Percentiles rank a stretch among this genome's conserved stretches.
phyloP scores from a whole-genome alignment of 2,113 vertebrate genomes.

The Ceyx melanurus region DNA sequence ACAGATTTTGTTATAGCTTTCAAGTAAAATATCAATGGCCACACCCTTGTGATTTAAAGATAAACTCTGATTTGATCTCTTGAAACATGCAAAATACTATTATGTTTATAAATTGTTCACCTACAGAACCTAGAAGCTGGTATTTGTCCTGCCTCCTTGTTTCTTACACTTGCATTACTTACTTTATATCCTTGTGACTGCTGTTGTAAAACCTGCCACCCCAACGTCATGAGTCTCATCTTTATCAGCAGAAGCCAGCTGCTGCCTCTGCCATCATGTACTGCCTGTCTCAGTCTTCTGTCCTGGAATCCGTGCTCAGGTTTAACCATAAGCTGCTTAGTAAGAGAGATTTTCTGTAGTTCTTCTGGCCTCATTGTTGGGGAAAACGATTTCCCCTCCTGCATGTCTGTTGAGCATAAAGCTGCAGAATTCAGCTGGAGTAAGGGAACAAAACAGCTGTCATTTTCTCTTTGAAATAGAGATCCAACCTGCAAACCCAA shows the following conservation, averaged over 20 bases:
- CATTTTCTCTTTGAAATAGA: neutral
- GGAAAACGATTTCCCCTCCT: neutral
- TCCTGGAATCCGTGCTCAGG: neutral
- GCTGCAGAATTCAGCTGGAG: neutral
- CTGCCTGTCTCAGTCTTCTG: neutral
- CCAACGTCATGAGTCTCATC: neutral
- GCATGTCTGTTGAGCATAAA: neutral
- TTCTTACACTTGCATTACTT: neutral
- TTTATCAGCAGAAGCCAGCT: neutral
- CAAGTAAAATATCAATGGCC: neutral
- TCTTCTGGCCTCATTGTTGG: neutral
- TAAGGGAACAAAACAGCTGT: neutral
- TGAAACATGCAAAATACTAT: neutral
- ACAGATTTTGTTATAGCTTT: neutral
- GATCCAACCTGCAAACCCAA: neutral
- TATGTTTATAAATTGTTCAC: neutral
- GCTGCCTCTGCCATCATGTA: neutral
- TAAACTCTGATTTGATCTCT: neutral
- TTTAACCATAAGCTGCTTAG: neutral
- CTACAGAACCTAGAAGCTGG: neutral
- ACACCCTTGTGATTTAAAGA: neutral
- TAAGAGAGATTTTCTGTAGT: neutral
- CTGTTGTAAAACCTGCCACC: neutral
- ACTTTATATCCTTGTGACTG: accelerated
- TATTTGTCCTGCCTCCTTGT: neutral